Conservation (phyloP, 2,888 invertebrate genomes). For the Lutraria lutraria region DNA sequence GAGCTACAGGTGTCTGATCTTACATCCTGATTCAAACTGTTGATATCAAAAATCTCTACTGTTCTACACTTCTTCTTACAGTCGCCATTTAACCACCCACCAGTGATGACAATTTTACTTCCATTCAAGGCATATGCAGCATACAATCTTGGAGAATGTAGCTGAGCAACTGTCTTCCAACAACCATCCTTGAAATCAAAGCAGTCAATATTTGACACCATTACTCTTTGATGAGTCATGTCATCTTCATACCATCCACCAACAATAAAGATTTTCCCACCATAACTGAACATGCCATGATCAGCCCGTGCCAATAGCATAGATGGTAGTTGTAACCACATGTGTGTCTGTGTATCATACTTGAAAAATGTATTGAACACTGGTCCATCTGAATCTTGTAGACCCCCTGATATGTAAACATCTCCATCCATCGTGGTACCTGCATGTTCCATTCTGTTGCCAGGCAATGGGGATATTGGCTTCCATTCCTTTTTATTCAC, state of each 20-base stretch:
- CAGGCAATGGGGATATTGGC: conserved; percentile 75
- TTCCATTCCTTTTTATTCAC: conserved; percentile 78
- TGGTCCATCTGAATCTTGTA: conserved; percentile 88
- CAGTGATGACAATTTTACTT: conserved; percentile 90
- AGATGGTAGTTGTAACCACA: conserved; percentile 75
- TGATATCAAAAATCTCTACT: conserved; percentile 90
- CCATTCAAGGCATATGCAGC: conserved; percentile 90
- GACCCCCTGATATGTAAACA: conserved; percentile 88
- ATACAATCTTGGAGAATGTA: conserved; percentile 91
- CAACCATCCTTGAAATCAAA: conserved; percentile 89
- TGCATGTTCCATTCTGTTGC: conserved; percentile 82
- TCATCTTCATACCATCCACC: conserved; percentile 87
- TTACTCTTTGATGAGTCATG: conserved; percentile 88
- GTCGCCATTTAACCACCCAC: conserved; percentile 91
- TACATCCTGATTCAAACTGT: conserved; percentile 89
- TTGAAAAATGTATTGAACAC: conserved; percentile 87
- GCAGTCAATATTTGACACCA: conserved; percentile 90
- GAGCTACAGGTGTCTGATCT: conserved; percentile 78
- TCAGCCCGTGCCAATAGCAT: conserved; percentile 81
- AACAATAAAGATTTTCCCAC: conserved; percentile 76
- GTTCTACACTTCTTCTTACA: conserved; percentile 90
- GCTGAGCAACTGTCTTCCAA: conserved; percentile 89
- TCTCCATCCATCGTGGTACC: conserved; percentile 75
- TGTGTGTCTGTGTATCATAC: conserved; percentile 76
- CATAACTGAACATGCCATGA: conserved; percentile 80